Percentiles rank a stretch among this genome's conserved stretches.
phyloP scores from a whole-genome alignment of 2,888 invertebrate genomes.

The Drosophila mayaguana region DNA sequence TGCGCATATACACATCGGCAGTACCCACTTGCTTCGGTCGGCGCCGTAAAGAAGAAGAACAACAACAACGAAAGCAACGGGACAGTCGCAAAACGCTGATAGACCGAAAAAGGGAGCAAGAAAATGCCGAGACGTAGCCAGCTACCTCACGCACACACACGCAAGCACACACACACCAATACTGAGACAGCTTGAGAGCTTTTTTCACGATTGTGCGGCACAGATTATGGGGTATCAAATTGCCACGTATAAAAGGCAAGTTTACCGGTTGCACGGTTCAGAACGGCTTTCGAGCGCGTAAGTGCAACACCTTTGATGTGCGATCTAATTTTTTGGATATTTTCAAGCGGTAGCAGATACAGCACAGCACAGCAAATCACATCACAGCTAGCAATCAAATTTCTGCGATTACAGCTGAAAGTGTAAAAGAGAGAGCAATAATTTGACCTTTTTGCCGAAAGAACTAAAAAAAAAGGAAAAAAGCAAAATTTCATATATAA shows the following conservation, averaged over 20 bases:
- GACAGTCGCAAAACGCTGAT: constrained; percentile 35
- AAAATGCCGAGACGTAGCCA: constrained; percentile 59
- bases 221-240: constrained; percentile 85
- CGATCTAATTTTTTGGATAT: constrained; percentile 73
- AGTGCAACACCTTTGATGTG: constrained; percentile 88
- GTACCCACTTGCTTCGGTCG: constrained; percentile 65
- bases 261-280: constrained; percentile 91
- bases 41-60: constrained; percentile 18
- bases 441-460: constrained; percentile 72
- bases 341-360: constrained; percentile 51
- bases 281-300: constrained; percentile 98
- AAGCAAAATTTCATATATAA: constrained; percentile 28
- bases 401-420: constrained; percentile 31
- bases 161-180: constrained; percentile 17
- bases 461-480: constrained; percentile 31
- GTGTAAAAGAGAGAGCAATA: constrained; percentile 61
- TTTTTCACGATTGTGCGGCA: constrained; percentile 64
- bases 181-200: constrained; percentile 53
- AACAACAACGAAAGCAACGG: constrained; percentile 21
- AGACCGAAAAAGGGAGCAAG: constrained; percentile 80
- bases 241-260: constrained; percentile 86
- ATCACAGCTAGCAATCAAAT: constrained; percentile 31
- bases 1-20: constrained; percentile 30
- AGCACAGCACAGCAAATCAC: constrained; percentile 11
- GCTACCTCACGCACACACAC: constrained; percentile 54